These are phyloP conservation scores for Heliconius aoede DNA, from an alignment of 2,888 invertebrate genomes.

Conservation along the genomic window DNA sequence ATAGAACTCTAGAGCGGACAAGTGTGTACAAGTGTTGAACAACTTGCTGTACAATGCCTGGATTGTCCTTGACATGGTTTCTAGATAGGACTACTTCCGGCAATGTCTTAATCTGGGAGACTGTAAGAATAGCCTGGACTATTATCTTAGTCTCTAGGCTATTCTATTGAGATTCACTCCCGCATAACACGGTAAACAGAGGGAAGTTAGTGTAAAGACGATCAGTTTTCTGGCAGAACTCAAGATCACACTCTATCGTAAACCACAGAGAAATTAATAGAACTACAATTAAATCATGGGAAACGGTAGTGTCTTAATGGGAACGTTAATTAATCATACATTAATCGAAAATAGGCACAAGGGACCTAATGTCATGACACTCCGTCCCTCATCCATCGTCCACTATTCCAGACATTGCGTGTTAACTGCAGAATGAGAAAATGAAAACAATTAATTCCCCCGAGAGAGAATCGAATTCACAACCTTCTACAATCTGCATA, in stretches of 20 bases:
- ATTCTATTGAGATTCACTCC: neutral
- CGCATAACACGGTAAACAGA: neutral
- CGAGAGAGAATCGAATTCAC: neutral
- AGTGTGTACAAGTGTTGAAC: constrained; percentile 11
- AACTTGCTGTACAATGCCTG: constrained; percentile 1
- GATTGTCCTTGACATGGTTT: constrained; percentile 22
- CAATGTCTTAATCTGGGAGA: constrained; percentile 8
- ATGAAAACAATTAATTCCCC: too few relatives aligned
- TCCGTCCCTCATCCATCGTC: too few relatives aligned
- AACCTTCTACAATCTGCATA: neutral
- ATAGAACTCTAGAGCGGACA: neutral
- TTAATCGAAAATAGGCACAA: too few relatives aligned
- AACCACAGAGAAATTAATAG: too few relatives aligned
- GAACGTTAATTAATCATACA: too few relatives aligned
- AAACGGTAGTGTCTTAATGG: too few relatives aligned
- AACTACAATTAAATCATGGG: too few relatives aligned
- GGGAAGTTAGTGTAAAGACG: neutral
- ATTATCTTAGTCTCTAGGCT: neutral
- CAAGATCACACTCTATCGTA: too few relatives aligned
- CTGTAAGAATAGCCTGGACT: neutral
- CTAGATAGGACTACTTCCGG: constrained; percentile 20
- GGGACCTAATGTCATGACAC: too few relatives aligned
- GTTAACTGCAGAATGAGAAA: too few relatives aligned
- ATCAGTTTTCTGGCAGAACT: neutral
- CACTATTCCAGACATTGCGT: too few relatives aligned